These are phyloP conservation scores for Anticlea derivata DNA, from an alignment of 2,888 invertebrate genomes.

Conservation along the genomic window DNA sequence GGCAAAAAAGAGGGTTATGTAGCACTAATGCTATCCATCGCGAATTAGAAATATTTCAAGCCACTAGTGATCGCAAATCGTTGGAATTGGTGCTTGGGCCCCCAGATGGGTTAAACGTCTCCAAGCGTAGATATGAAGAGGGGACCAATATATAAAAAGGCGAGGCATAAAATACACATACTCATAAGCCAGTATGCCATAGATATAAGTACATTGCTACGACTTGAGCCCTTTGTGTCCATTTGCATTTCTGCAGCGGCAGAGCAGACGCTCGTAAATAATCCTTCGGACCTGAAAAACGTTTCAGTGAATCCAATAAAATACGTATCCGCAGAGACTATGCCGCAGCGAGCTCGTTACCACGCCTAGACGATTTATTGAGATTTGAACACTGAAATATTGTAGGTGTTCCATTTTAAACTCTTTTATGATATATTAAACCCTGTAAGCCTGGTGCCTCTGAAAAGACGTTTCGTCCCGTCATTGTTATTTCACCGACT, in stretches of 20 bases:
- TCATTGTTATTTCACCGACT: constrained; percentile 13
- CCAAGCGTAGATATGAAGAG: too few relatives aligned
- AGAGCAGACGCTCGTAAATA: constrained; percentile 81
- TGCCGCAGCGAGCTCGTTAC: constrained; percentile 82
- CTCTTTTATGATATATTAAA: constrained; percentile 63
- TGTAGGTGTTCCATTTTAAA: constrained; percentile 80
- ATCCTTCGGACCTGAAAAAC: constrained; percentile 82
- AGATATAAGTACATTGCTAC: constrained; percentile 34
- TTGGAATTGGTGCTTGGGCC: too few relatives aligned
- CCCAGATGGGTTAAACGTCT: too few relatives aligned
- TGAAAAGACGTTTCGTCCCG: constrained; percentile 16
- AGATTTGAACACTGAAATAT: constrained; percentile 83
- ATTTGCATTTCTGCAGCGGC: constrained; percentile 79
- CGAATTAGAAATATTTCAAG: too few relatives aligned
- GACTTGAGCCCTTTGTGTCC: constrained; percentile 55
- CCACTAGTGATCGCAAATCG: too few relatives aligned
- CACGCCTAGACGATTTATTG: constrained; percentile 83
- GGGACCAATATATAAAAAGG: too few relatives aligned
- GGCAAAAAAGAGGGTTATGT: too few relatives aligned
- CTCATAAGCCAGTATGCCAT: constrained; percentile 14
- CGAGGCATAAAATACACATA: too few relatives aligned
- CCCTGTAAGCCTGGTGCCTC: constrained; percentile 18
- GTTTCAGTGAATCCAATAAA: constrained; percentile 84
- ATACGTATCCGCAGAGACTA: constrained; percentile 83
- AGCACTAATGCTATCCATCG: too few relatives aligned